Conservation (phyloP, 2,888 invertebrate genomes). For the Apamea monoglypha region DNA sequence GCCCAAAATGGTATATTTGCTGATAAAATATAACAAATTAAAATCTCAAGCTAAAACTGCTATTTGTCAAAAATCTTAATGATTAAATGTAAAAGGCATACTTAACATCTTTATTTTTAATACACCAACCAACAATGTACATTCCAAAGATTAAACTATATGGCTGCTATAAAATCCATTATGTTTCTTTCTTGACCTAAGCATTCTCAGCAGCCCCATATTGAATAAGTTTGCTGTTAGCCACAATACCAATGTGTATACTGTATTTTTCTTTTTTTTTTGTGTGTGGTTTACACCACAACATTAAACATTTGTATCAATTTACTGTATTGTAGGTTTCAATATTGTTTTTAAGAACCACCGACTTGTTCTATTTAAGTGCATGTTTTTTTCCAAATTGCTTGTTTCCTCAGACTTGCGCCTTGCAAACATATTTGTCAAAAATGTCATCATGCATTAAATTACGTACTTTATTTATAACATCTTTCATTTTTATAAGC, state of each 20-base stretch:
- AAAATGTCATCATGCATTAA: slow-evolving; percentile 41
- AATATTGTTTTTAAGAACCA: slow-evolving; percentile 17
- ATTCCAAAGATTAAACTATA: slow-evolving; percentile 58
- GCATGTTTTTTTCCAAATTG: slow-evolving; percentile 19
- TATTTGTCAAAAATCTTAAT: neutral
- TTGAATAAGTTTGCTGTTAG: slow-evolving; percentile 3
- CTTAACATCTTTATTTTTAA: slow-evolving; percentile 26
- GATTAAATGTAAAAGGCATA: neutral
- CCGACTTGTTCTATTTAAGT: slow-evolving; percentile 1
- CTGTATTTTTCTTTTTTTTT: slow-evolving; percentile 1
- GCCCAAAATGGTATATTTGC: neutral
- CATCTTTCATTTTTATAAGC: slow-evolving; percentile 20
- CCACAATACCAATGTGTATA: slow-evolving; percentile 13
- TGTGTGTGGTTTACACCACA: neutral
- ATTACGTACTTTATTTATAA: slow-evolving; percentile 30
- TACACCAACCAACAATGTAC: slow-evolving; percentile 40
- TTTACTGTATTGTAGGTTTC: slow-evolving; percentile 14
- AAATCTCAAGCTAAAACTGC: neutral
- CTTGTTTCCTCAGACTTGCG: slow-evolving; percentile 12
- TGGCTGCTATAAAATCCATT: slow-evolving; percentile 36
- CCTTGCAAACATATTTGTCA: slow-evolving; percentile 22
- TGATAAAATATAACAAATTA: neutral
- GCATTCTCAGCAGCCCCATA: slow-evolving; percentile 12
- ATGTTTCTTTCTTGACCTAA: slow-evolving; percentile 23
- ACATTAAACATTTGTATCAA: slow-evolving; percentile 7